Base-by-base conservation (phyloP, 1,140 invertebrate species). In the Drosophila ficusphila region DNA sequence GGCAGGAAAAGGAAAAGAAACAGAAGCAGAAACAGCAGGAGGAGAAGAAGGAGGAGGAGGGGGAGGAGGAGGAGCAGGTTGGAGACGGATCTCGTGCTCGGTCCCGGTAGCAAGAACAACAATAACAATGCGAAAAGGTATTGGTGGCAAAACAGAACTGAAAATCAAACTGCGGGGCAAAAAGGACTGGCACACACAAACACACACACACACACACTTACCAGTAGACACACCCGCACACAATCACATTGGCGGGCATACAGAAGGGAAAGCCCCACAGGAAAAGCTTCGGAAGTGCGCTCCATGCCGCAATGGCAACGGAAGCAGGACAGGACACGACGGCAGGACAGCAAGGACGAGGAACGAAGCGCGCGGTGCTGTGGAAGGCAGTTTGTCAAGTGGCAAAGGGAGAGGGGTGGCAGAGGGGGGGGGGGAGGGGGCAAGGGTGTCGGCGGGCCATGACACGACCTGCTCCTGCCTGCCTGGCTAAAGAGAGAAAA, bases 401-500 rank as follows among this genome's bases (percentile, higher is more conserved):
- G 74, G 74, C 61, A 67, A 36, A 19, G 60, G 6, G 27, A 34
- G 16, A 19, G 27, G 27, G 19, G 11, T 3, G n/a, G 39, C n/a
- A 18, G n/a, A 29, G 25, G 4, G 9, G 7, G 9, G 11, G 25
- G n/a, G 7, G 9, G 19, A 11, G 16, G 34, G 0, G n/a, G 0
- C 1, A 18, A 3, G 12, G 36, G 16, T 19, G 27, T 42, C 62
- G 34, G 57, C 23, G 49, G 64, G 54, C 56, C 49, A 67, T 61
- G 69, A 73, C 69, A 73, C 69, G 69, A 73, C 69, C 56, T 73
- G 69, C 68, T 71, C 41, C 68, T 70, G 51, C 52, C 44, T 81
- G 81, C 74, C 81, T n/a, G 74, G 82, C 82, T 89, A 89, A 89
- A 89, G 81, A 88, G 88, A 90, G 88, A 90, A 90, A 90, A 90